Conservation (phyloP, 2,888 invertebrate genomes). For the Lottia scabra region DNA sequence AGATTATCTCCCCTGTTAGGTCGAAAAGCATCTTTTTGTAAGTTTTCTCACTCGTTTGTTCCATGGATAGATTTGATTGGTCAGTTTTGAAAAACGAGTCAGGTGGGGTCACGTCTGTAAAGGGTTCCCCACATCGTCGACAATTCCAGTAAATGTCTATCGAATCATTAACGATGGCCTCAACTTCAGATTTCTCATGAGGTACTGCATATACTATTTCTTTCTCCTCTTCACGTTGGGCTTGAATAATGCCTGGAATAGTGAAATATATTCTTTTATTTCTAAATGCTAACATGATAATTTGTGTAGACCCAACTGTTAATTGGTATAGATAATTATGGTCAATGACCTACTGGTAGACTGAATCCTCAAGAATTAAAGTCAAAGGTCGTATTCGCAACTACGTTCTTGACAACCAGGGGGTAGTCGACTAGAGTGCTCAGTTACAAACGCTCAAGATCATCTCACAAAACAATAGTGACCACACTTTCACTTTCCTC, state of each 20-base stretch:
- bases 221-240: slow-evolving; percentile 30
- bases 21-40: slow-evolving; percentile 67
- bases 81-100: slow-evolving; percentile 44
- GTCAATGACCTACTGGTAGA: too few species aligned
- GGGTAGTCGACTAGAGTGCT: too few species aligned
- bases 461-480: too few species aligned
- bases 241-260: slow-evolving; percentile 7
- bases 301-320: too few species aligned
- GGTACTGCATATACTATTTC: slow-evolving; percentile 61
- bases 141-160: slow-evolving; percentile 62
- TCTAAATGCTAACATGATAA: too few species aligned
- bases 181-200: slow-evolving; percentile 56
- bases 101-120: slow-evolving; percentile 49
- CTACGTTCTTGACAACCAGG: too few species aligned
- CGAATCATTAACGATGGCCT: slow-evolving; percentile 47
- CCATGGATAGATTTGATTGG: slow-evolving; percentile 40
- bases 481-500: too few species aligned
- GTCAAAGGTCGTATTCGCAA: too few species aligned
- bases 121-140: slow-evolving; percentile 55
- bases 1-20: slow-evolving; percentile 64
- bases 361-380: too few species aligned
- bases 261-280: background rate
- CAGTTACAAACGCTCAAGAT: too few species aligned
- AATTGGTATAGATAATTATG: too few species aligned
- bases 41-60: slow-evolving; percentile 51